Base-by-base conservation (phyloP, 1,140 invertebrate genomes). In the Halesus radiatus region DNA sequence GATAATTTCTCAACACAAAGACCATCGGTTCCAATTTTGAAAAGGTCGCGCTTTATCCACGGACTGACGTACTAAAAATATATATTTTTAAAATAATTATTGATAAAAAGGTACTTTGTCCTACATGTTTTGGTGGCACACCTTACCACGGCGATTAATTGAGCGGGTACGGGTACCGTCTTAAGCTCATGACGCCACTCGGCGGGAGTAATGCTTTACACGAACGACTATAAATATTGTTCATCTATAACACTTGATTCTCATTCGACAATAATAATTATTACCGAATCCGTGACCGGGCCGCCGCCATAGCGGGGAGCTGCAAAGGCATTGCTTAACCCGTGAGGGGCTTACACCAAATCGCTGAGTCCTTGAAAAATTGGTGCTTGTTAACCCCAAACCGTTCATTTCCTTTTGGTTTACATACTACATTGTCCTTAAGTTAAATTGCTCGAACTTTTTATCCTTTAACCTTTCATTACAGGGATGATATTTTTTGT, bases 161-260 rank as follows among this genome's bases (percentile, higher is more conserved):
- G 80, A 60, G 10, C 80, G 74, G 79, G 76, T 13, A 10, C 37
- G 8, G 10, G 32, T 32, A 7, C 32, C 32, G 32, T 3, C 68
- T 68, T 76, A 73, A 73, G 5, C 72, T 50, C 80, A 73, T 82
- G 81, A 82, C 64, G 81, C 78, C 76, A 82, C 52, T 58, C 74
- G 53, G 80, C 76, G 26, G 60, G 74, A 58, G 81, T 82, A 82
- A 79, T 60, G 81, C 62, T 82, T 80, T 82, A 82, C 81, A 82
- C 81, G 81, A 82, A 78, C 76, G 64, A 75, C 81, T 80, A 82
- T 82, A 82, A 82, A 82, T 82, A 82, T 82, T 80, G 72, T 82
- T 72, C 81, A 80, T 80, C 75, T 82, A 74, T 79, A 82, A 82
- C 81, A 82, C 81, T 82, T 78, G 78, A 82, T 82, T 79, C 64